phyloP scores from a whole-genome alignment of 2,888 invertebrate genomes.

The Anarsia innoxiella region DNA sequence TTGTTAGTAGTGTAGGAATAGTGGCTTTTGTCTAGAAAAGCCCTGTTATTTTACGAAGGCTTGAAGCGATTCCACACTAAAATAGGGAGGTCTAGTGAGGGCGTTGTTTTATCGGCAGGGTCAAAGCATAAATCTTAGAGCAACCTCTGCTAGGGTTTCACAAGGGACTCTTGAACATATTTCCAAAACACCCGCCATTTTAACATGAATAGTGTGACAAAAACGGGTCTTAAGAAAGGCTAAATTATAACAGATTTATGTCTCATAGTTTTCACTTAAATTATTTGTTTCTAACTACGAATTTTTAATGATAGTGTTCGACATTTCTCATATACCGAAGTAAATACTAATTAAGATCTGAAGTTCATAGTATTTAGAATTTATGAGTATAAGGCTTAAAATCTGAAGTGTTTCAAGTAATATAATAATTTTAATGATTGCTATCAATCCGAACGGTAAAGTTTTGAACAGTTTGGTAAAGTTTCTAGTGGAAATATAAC shows the following conservation, averaged over 20 bases:
- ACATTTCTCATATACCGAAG: too few relatives aligned
- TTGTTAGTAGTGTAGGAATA: too few relatives aligned
- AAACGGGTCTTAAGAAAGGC: slow-evolving; percentile 26
- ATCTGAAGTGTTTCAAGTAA: neutral
- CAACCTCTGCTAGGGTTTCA: slow-evolving; percentile 37
- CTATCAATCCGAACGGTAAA: slow-evolving; percentile 8
- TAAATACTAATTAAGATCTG: too few relatives aligned
- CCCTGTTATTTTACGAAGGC: slow-evolving; percentile 1
- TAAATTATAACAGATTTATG: neutral
- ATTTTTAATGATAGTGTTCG: neutral
- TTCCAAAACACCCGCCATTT: slow-evolving; percentile 42
- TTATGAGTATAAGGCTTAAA: neutral
- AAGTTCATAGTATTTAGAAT: neutral
- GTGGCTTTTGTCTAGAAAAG: too few relatives aligned
- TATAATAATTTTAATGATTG: slow-evolving; percentile 2
- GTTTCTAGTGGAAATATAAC: too few relatives aligned
- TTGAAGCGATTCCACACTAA: slow-evolving; percentile 15
- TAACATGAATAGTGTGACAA: slow-evolving; percentile 40
- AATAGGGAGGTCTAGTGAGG: slow-evolving; percentile 29
- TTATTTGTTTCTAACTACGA: neutral
- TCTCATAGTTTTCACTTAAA: neutral
- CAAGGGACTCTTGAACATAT: slow-evolving; percentile 40
- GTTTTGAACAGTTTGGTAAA: slow-evolving; percentile 15
- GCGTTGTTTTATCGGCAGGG: slow-evolving; percentile 58
- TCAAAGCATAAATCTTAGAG: slow-evolving; percentile 54